Percentiles rank a stretch among this genome's conserved stretches.
Conservation (phyloP, 2,797 vertebrate species). For the Poecilia gillii region DNA sequence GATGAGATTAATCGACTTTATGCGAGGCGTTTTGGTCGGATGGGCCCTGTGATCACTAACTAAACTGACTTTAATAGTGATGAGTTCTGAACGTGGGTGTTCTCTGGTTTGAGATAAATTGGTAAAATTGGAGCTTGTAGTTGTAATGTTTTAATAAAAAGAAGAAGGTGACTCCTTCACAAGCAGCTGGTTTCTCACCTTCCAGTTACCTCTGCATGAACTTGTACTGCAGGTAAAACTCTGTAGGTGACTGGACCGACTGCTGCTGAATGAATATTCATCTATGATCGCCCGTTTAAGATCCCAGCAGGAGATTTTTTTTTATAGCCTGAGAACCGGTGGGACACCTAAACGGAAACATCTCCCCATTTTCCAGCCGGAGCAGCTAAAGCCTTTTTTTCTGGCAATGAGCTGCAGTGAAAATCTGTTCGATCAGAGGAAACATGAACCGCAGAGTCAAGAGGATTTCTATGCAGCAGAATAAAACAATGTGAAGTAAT, state of each 20-base stretch:
- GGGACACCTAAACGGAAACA: conserved; percentile 15
- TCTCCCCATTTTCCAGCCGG: conserved; percentile 38
- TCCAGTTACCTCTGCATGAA: conserved; percentile 27
- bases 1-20: conserved; percentile 62
- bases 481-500: background rate
- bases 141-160: conserved; percentile 14
- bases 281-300: conserved; percentile 31
- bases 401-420: conserved; percentile 52
- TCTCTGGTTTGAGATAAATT: conserved; percentile 58
- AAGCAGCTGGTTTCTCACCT: background rate
- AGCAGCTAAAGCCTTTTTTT: conserved; percentile 55
- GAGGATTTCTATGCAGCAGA: conserved; percentile 26
- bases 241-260: conserved; percentile 10
- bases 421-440: conserved; percentile 29
- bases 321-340: conserved; percentile 15
- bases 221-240: conserved; percentile 12
- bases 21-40: conserved; percentile 49
- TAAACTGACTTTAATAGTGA: conserved; percentile 64
- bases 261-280: conserved; percentile 59
- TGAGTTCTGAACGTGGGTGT: conserved; percentile 33
- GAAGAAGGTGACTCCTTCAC: background rate
- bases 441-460: conserved; percentile 57
- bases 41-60: conserved; percentile 62
- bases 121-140: conserved; percentile 63
- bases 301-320: conserved; percentile 52